phyloP scores from a whole-genome alignment of 2,888 invertebrate species.

The Oxystoma pomonae region DNA sequence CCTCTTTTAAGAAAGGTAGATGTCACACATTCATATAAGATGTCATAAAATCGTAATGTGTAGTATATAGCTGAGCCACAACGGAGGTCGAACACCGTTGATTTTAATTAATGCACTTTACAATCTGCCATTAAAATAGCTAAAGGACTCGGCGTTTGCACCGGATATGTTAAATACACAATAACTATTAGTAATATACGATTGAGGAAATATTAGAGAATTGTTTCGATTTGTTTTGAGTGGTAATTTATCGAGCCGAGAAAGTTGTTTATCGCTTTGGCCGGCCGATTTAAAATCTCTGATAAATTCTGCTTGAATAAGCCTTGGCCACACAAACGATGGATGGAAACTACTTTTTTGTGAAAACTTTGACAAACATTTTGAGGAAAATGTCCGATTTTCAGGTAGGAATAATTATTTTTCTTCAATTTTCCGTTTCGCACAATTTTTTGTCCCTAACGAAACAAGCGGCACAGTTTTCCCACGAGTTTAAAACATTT shows the following conservation, averaged over 20 bases:
- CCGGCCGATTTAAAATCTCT: no score
- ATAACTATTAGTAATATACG: not conserved
- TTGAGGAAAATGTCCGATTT: no score
- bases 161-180: not conserved
- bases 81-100: not conserved
- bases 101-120: not conserved
- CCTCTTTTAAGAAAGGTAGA: not conserved
- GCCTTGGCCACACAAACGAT: no score
- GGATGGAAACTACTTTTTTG: no score
- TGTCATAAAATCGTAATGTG: constrained; percentile 3
- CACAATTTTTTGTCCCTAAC: no score
- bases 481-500: no score
- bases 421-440: no score
- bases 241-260: not conserved
- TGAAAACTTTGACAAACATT: no score
- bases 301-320: no score
- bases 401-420: no score
- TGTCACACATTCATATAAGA: constrained; percentile 5
- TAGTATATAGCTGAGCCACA: not conserved
- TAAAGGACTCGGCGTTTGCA: not conserved
- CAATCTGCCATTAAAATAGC: not conserved
- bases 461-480: no score
- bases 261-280: no score
- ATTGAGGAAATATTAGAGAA: not conserved
- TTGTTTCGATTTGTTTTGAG: not conserved